Conservation (phyloP, 2,888 invertebrate genomes). For the Eumacrocentrus americanus region DNA sequence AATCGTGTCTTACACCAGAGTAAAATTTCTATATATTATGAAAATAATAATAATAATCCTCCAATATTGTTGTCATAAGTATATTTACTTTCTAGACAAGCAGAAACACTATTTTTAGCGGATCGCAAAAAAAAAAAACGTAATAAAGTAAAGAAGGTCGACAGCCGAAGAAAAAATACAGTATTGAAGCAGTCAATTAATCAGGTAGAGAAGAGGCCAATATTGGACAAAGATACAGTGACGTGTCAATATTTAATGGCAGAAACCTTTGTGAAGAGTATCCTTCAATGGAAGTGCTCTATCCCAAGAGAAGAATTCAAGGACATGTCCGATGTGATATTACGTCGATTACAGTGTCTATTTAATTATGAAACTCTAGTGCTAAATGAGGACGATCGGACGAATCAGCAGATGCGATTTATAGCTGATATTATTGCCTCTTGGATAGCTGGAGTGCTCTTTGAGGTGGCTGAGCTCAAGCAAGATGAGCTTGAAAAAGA, state of each 20-base stretch:
- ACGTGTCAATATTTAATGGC: slow-evolving; percentile 52
- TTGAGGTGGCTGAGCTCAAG: slow-evolving; percentile 45
- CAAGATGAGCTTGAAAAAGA: slow-evolving; percentile 40
- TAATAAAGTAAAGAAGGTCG: too few relatives aligned
- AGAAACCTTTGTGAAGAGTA: slow-evolving; percentile 51
- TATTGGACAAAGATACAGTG: slow-evolving; percentile 45
- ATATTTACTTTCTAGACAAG: slow-evolving; percentile 45
- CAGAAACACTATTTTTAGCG: slow-evolving; percentile 41
- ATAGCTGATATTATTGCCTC: slow-evolving; percentile 51
- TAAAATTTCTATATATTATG: slow-evolving; percentile 35
- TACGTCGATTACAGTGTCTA: slow-evolving; percentile 40
- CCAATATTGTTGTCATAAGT: not conserved
- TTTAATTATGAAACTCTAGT: slow-evolving; percentile 41
- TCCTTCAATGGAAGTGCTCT: slow-evolving; percentile 46
- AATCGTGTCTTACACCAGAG: slow-evolving; percentile 54
- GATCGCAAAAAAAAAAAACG: slow-evolving; percentile 28
- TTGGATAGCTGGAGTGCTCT: slow-evolving; percentile 52
- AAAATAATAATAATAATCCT: not conserved
- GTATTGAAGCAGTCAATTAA: slow-evolving; percentile 1
- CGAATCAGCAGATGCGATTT: slow-evolving; percentile 52
- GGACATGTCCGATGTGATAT: slow-evolving; percentile 51
- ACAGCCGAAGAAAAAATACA: slow-evolving; percentile 26
- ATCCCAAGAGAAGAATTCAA: slow-evolving; percentile 46
- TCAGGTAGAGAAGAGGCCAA: not conserved
- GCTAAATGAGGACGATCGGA: slow-evolving; percentile 46